Percentiles rank a stretch among this genome's conserved stretches.
Evolutionary conservation across 2,888 invertebrate species (phyloP).

Genomic region (Spialia ferax): DNA sequence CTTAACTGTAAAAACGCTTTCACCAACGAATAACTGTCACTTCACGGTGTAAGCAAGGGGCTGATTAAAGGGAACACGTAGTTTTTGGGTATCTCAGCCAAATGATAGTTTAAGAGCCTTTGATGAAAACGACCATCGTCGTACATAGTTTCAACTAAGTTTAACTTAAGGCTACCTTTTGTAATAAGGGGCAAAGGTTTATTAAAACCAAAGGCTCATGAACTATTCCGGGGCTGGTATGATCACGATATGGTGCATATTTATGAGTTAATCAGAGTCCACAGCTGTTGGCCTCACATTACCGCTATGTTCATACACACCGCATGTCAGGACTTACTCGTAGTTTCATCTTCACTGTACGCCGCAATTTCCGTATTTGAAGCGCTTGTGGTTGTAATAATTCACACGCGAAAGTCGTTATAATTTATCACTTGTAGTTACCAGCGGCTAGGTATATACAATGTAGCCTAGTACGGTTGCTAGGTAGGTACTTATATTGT

Average conservation of each 20-base stretch:
- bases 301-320: background rate
- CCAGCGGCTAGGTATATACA: background rate
- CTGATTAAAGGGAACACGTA: too few relatives aligned
- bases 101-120: too few relatives aligned
- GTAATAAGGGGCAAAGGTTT: background rate
- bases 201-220: background rate
- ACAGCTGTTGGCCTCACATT: background rate
- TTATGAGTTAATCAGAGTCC: background rate
- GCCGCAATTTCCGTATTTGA: conserved; percentile 1
- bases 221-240: background rate
- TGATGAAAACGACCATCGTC: too few relatives aligned
- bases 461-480: too few relatives aligned
- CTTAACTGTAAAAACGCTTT: too few relatives aligned
- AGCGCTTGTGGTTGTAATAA: background rate
- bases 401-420: background rate
- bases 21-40: too few relatives aligned
- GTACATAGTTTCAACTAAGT: too few relatives aligned
- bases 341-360: background rate
- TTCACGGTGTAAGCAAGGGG: too few relatives aligned
- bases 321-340: background rate
- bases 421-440: conserved; percentile 2
- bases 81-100: too few relatives aligned
- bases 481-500: too few relatives aligned
- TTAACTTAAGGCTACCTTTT: too few relatives aligned
- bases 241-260: background rate